Evolutionary conservation across 2,797 vertebrate genomes (phyloP).

Genomic region (Protonibea diacanthus): DNA sequence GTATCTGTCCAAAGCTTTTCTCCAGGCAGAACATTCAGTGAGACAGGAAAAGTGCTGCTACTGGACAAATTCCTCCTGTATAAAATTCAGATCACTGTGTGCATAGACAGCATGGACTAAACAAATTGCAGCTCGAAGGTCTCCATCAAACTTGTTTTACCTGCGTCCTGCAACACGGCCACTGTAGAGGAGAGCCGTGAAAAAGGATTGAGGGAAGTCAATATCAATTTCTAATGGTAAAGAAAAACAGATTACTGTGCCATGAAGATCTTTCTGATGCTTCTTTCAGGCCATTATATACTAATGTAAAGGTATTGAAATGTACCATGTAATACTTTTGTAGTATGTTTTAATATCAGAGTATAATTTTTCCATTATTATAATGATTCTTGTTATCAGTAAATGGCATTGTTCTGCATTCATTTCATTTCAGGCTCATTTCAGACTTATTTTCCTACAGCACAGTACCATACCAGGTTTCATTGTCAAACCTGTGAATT

Average conservation of each 20-base stretch:
- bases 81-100: slow-evolving; percentile 15
- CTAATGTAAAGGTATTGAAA: slow-evolving; percentile 16
- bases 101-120: slow-evolving; percentile 14
- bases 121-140: slow-evolving; percentile 40
- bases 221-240: slow-evolving; percentile 44
- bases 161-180: slow-evolving; percentile 18
- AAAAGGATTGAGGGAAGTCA: slow-evolving; percentile 37
- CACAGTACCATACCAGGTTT: not conserved
- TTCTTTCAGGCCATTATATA: slow-evolving; percentile 17
- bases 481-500: not conserved
- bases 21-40: slow-evolving; percentile 18
- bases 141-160: slow-evolving; percentile 37
- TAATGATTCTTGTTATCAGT: slow-evolving; percentile 6
- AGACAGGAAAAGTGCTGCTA: slow-evolving; percentile 20
- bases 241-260: slow-evolving; percentile 31
- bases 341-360: slow-evolving; percentile 16
- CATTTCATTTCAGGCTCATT: not conserved
- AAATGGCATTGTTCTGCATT: not conserved
- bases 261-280: slow-evolving; percentile 24
- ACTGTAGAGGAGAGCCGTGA: slow-evolving; percentile 29
- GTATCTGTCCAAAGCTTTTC: not conserved
- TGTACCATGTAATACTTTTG: slow-evolving; percentile 14
- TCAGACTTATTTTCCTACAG: not conserved
- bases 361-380: slow-evolving; percentile 23
- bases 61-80: slow-evolving; percentile 12